A percentile compares a stretch with the other conserved stretches of the same genome.
Evolutionary conservation across 2,113 vertebrate genomes (phyloP).

Genomic region (Platycercus adscitus): DNA sequence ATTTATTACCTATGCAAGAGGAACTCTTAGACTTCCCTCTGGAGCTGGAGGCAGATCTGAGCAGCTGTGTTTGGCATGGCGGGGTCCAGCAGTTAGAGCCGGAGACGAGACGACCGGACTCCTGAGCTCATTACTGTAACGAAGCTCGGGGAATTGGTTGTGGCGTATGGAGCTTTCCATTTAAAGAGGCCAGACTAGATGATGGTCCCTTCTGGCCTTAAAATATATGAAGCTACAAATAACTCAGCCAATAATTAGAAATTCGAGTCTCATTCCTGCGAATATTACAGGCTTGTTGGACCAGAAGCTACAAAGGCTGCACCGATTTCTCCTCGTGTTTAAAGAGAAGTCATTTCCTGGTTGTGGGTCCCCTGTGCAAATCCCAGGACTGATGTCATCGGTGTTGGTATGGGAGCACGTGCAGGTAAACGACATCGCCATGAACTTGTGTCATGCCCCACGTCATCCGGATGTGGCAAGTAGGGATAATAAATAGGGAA

Average conservation of each 20-base stretch:
- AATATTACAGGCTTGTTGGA: conserved; percentile 40
- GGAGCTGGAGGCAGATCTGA: conserved; percentile 13
- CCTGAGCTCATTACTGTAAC: background rate
- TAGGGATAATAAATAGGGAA: background rate
- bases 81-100: background rate
- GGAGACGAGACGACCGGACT: background rate
- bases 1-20: conserved; percentile 32
- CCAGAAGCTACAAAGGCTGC: conserved; percentile 16
- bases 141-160: background rate
- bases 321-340: background rate
- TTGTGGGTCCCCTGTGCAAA: conserved; percentile 21
- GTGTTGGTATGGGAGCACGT: background rate
- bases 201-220: conserved; percentile 51
- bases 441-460: background rate
- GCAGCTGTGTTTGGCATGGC: conserved; percentile 55
- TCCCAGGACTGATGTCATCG: background rate
- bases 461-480: background rate
- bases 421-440: background rate
- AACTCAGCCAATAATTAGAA: conserved; percentile 53
- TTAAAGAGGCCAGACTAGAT: conserved; percentile 42
- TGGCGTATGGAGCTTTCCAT: conserved; percentile 45
- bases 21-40: background rate
- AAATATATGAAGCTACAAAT: conserved; percentile 46
- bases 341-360: conserved; percentile 55
- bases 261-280: conserved; percentile 45